Conservation (phyloP, 2,113 vertebrate species). For the Xenopus tropicalis region DNA sequence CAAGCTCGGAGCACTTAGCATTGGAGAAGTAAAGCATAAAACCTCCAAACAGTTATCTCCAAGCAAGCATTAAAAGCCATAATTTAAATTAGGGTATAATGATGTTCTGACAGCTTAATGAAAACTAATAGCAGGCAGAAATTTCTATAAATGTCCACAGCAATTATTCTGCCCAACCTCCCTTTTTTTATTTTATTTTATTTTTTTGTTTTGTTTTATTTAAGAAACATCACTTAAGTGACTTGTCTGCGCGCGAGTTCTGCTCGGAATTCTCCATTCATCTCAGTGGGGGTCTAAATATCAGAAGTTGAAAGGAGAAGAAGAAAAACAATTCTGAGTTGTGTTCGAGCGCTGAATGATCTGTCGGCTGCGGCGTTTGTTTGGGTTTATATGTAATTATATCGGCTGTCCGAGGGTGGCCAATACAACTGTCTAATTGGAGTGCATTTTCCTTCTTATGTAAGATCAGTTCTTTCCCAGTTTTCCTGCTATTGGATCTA, state of each 20-base stretch:
- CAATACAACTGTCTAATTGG: slow-evolving; percentile 8
- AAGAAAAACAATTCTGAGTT: no score
- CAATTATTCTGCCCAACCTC: slow-evolving; percentile 21
- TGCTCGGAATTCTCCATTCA: slow-evolving; percentile 18
- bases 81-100: slow-evolving; percentile 46
- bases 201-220: neutral
- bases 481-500: no score
- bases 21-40: neutral
- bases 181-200: slow-evolving; percentile 13
- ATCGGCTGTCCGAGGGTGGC: slow-evolving; percentile 10
- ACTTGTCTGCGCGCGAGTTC: slow-evolving; percentile 23
- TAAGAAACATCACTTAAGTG: slow-evolving; percentile 14
- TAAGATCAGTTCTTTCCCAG: no score
- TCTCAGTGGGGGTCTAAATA: slow-evolving; percentile 20
- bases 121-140: slow-evolving; percentile 22
- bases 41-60: slow-evolving; percentile 33
- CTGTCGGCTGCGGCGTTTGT: slow-evolving; percentile 16
- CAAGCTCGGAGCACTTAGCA: slow-evolving; percentile 41
- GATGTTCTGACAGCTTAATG: slow-evolving; percentile 52
- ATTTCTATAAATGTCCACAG: slow-evolving; percentile 33
- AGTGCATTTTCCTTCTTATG: no score
- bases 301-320: slow-evolving; percentile 9
- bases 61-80: slow-evolving; percentile 38
- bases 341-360: neutral
- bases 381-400: slow-evolving; percentile 34